Evolutionary conservation across 2,888 invertebrate species (phyloP), one percentile per base, ranked within the genome.

Genomic region (Strigamia maritima): DNA sequence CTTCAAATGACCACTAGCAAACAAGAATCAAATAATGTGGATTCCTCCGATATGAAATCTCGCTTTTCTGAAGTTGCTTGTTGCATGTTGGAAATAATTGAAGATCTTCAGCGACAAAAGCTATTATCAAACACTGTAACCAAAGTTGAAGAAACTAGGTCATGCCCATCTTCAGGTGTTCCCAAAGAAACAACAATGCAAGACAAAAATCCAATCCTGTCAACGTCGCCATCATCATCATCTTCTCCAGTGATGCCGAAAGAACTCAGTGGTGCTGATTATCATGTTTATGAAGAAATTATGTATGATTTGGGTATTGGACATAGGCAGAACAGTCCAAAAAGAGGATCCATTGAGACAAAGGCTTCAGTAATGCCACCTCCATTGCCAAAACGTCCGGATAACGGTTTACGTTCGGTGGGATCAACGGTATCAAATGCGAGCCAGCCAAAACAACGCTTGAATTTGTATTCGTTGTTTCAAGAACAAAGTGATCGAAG

Each of bases 271-370:
- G 44, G 81, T 2, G 82, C 82, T 6, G 85, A 85, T 24, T 84
- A 85, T 79, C 85, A 85, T 80, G 83, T 85, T 4, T 85, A 85
- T 78, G 85, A 85, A 79, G 85, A 85, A 80, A 84, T 85, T 19
- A 81, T 83, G 75, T 85, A 85, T 80, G 84, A 84, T 76, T 65
- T 82, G 35, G 65, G 24, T 6, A n/a, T 60, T 7, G 65, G 44
- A 19, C 24, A 26, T 8, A 40, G 49, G 8, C 40, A 77, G 2
- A n/a, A 49, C 24, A n/a, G 19, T n/a, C 7, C 28, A 10, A 28
- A 49, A 24, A n/a, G 49, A 12, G 60, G 49, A 22, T n/a, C 19
- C 6, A 8, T 28, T 1, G 24, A 26, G n/a, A 16, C 26, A 16
- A 26, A 26, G 26, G 26, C 77, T 54, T 16, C 80, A 4, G 79